Percentiles rank a stretch among this genome's conserved stretches.
These are phyloP conservation scores for Clupea harengus DNA, from an alignment of 2,113 vertebrate species.

Conservation along the genomic window DNA sequence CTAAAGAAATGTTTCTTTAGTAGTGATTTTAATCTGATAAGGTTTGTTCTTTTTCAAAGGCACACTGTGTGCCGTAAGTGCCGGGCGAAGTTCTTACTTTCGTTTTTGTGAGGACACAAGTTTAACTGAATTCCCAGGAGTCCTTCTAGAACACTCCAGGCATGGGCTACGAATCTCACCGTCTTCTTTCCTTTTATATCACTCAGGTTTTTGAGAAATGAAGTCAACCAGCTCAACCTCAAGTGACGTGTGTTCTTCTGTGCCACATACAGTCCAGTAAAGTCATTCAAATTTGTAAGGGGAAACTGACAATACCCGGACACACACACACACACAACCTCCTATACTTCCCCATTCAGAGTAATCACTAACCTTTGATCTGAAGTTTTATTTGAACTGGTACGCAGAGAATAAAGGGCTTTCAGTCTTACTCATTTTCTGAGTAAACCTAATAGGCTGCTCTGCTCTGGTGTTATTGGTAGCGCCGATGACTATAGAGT, in stretches of 20 bases:
- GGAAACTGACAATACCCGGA: not conserved
- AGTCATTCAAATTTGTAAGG: constrained; percentile 8
- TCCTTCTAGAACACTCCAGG: not conserved
- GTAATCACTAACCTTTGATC: constrained; percentile 19
- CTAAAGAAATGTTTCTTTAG: not conserved
- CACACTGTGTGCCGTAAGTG: not conserved
- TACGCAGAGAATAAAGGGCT: constrained; percentile 1
- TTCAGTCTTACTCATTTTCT: constrained; percentile 47
- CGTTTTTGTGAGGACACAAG: not conserved
- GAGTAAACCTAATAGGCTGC: constrained; percentile 39
- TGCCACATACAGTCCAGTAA: not conserved
- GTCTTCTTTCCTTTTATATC: not conserved
- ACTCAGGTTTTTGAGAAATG: not conserved
- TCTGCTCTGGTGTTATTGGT: constrained; percentile 38
- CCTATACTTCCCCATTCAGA: constrained; percentile 16
- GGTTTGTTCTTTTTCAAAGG: not conserved
- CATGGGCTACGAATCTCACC: not conserved
- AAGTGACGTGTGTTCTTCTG: not conserved
- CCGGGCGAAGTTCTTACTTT: not conserved
- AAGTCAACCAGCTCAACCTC: not conserved
- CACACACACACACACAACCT: not conserved
- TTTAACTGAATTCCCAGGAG: not conserved
- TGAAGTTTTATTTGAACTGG: constrained; percentile 38
- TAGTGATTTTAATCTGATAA: not conserved
- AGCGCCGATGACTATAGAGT: constrained; percentile 8